Evolutionary conservation across 2,797 vertebrate genomes (phyloP).

Genomic region (Geotria australis): DNA sequence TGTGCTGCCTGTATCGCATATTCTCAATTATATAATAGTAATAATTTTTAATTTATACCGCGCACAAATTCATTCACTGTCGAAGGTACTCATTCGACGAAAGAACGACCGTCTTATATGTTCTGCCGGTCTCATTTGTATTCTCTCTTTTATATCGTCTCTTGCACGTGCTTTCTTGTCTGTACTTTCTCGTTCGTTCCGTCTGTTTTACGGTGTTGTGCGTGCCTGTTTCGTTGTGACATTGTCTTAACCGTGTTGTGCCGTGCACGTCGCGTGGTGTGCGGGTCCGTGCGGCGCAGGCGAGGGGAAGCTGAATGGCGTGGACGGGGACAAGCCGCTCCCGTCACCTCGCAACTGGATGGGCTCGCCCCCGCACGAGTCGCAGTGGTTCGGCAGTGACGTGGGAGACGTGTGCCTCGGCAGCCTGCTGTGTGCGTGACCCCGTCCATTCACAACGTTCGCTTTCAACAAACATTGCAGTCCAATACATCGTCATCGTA

Average conservation of each 20-base stretch:
- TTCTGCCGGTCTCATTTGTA: too few species aligned
- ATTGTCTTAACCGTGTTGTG: too few species aligned
- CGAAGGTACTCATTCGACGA: too few species aligned
- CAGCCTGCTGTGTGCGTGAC: constrained; percentile 60
- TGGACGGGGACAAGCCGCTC: constrained; percentile 53
- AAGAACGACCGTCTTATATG: too few species aligned
- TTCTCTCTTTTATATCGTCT: too few species aligned
- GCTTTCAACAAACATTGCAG: background rate
- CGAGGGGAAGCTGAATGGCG: constrained; percentile 40
- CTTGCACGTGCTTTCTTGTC: too few species aligned
- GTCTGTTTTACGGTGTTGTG: constrained; percentile 35
- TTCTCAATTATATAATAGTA: too few species aligned
- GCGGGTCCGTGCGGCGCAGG: constrained; percentile 26
- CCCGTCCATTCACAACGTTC: background rate
- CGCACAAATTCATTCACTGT: too few species aligned
- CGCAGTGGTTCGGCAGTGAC: constrained; percentile 93
- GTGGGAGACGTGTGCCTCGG: constrained; percentile 72
- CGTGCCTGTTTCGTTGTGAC: too few species aligned
- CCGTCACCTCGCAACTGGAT: constrained; percentile 67
- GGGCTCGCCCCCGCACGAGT: constrained; percentile 79
- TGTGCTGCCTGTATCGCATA: too few species aligned
- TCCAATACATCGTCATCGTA: background rate
- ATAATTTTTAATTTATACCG: too few species aligned
- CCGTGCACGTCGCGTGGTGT: too few species aligned
- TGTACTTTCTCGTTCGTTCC: background rate